phyloP scores from a whole-genome alignment of 2,888 invertebrate species.

The Eucriotettix oculatus region DNA sequence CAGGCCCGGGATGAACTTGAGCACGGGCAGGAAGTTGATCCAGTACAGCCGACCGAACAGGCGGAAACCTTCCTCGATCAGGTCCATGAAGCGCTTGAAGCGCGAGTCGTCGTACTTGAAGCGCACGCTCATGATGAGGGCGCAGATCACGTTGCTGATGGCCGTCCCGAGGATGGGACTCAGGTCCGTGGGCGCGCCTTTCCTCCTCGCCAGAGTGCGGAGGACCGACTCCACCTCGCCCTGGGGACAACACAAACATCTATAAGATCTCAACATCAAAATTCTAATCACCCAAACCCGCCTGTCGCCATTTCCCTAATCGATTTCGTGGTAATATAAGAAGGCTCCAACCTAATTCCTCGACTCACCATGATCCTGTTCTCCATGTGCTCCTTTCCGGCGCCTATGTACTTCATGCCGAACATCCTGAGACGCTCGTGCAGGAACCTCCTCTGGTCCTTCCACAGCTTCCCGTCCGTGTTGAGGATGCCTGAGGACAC shows the following conservation, averaged over 20 bases:
- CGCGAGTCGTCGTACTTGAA: conserved; percentile 61
- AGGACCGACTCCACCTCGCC: conserved; percentile 63
- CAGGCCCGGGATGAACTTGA: conserved; percentile 42
- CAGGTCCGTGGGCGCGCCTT: conserved; percentile 54
- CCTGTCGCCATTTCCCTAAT: too few relatives aligned
- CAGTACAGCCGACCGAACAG: conserved; percentile 69
- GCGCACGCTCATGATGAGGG: conserved; percentile 74
- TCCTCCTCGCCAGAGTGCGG: conserved; percentile 40
- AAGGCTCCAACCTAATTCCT: too few relatives aligned
- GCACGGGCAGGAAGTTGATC: conserved; percentile 67
- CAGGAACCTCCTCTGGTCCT: conserved; percentile 72
- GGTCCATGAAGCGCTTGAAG: conserved; percentile 61
- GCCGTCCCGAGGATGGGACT: conserved; percentile 62
- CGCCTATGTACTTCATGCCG: conserved; percentile 74
- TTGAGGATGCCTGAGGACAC: conserved; percentile 82
- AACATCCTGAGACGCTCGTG: conserved; percentile 71
- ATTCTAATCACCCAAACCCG: too few relatives aligned
- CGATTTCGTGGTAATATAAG: too few relatives aligned
- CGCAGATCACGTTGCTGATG: conserved; percentile 81
- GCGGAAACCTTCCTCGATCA: conserved; percentile 85
- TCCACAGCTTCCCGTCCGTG: conserved; percentile 78
- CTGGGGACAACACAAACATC: conserved; percentile 24
- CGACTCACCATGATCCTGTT: conserved; percentile 59
- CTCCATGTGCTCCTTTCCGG: conserved; percentile 68
- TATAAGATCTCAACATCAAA: too few relatives aligned